Conservation (phyloP, 37 sponge, comb jelly and placozoan genomes). For the Ephydatia muelleri region DNA sequence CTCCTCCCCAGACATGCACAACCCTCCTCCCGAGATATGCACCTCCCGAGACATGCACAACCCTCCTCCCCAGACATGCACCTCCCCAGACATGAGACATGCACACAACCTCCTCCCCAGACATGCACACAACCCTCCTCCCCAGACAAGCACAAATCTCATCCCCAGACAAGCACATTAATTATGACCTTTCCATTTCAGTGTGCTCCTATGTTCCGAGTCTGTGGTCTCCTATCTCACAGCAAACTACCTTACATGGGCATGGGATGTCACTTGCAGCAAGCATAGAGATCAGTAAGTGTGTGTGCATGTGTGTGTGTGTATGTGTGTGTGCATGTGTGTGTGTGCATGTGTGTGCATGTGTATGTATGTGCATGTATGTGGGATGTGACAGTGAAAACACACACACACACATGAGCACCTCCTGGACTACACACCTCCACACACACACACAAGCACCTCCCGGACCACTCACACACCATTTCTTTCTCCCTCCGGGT, state of each 20-base stretch:
- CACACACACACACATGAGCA: too few species aligned
- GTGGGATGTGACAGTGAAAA: too few species aligned
- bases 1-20: too few species aligned
- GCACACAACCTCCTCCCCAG: too few species aligned
- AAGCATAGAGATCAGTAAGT: conserved; percentile 61
- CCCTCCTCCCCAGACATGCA: too few species aligned
- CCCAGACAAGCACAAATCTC: too few species aligned
- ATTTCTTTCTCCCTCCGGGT: background rate
- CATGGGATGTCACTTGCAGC: conserved; percentile 87
- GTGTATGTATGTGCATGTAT: conserved; percentile 34
- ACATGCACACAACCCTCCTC: too few species aligned
- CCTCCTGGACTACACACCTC: background rate
- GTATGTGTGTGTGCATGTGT: background rate
- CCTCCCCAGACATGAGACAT: too few species aligned
- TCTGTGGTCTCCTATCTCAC: conserved; percentile 77
- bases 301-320: conserved; percentile 18
- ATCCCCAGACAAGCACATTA: too few species aligned
- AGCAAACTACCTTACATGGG: conserved; percentile 84
- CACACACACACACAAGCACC: background rate
- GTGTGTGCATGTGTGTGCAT: background rate
- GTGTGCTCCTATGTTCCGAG: conserved; percentile 79
- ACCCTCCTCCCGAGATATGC: too few species aligned
- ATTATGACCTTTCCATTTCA: conserved; percentile 4
- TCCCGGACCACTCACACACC: background rate
- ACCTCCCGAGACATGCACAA: too few species aligned